Base-by-base conservation (phyloP, 2,113 vertebrate genomes). In the Anoura caudifer region DNA sequence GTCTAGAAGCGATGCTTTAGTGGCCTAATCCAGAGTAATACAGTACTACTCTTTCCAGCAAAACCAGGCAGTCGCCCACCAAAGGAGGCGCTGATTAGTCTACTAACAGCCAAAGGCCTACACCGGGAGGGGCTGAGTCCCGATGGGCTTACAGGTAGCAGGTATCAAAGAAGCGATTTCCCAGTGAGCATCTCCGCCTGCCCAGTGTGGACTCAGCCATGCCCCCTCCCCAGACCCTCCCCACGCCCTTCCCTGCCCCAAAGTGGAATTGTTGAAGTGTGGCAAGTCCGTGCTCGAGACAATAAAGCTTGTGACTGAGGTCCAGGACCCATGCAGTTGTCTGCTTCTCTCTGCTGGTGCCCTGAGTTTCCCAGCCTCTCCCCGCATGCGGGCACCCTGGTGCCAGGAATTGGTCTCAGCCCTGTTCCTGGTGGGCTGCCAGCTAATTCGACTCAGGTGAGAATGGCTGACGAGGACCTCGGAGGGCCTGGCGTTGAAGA, bases 281-380 rank as follows among this genome's bases (percentile, higher is more conserved):
- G 98, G 98, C 98, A 10, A 98, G 97, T 98, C 98, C 45, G 26
- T 98, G 97, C 97, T 98, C 95, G 19, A 96, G 98, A 97, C 97
- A 99, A 98, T 99, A 98, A 99, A 99, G 95, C 98, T 98, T 98
- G 98, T 98, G 98, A 98, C 98, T 98, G 97, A 98, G 94, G 97
- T 97, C 20, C 63, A 90, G 97, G 85, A 70, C 65, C 70, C 36
- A 6, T n/a, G 87, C 52, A 3, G 47, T 61, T 3, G 31, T 43
- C 75, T 85, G 56, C 77, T 36, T 38, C 52, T 93, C 43, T 95
- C 31, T 59, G 19, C 0, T 4, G 4, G 13, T 0, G 3, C 14
- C 28, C 24, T 3, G 26, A 26, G 17, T 47, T 10, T 4, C 20
- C 45, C 10, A 7, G 1, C 67, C 15, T 67, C 59, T 38, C 43